Conservation (phyloP, 2,113 vertebrate genomes). For the Spizaetus ornatus region DNA sequence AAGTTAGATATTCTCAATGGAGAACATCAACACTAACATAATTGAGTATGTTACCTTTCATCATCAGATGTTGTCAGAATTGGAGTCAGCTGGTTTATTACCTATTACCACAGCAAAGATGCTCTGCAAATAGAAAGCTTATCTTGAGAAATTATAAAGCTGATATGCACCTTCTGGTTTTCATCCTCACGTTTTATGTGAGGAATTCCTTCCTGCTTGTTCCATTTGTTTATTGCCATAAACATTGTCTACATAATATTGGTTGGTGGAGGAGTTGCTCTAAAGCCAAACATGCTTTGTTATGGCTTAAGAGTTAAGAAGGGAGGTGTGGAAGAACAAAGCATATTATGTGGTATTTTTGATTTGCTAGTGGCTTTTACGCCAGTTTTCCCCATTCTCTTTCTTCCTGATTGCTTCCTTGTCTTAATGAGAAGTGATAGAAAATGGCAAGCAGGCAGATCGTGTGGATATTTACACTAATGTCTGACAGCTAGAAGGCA, state of each 20-base stretch:
- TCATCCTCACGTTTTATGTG: fast-evolving
- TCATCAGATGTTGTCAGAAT: not conserved
- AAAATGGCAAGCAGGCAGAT: not conserved
- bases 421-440: not conserved
- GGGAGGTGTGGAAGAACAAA: not conserved
- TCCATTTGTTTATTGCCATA: not conserved
- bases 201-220: not conserved
- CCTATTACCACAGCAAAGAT: not conserved
- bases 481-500: not conserved
- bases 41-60: not conserved
- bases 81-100: not conserved
- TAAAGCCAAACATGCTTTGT: not conserved
- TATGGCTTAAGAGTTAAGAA: not conserved
- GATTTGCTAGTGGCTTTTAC: not conserved
- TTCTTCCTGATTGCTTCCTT: not conserved
- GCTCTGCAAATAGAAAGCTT: not conserved
- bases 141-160: not conserved
- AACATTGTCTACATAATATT: not conserved
- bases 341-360: not conserved
- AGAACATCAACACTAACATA: not conserved
- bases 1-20: not conserved
- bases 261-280: not conserved
- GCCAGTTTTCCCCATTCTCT: not conserved
- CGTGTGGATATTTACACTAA: not conserved
- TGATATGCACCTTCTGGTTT: not conserved